Percentiles rank a stretch among this genome's conserved stretches.
phyloP scores from a whole-genome alignment of 2,888 invertebrate species.

The Athripsodes cinereus region DNA sequence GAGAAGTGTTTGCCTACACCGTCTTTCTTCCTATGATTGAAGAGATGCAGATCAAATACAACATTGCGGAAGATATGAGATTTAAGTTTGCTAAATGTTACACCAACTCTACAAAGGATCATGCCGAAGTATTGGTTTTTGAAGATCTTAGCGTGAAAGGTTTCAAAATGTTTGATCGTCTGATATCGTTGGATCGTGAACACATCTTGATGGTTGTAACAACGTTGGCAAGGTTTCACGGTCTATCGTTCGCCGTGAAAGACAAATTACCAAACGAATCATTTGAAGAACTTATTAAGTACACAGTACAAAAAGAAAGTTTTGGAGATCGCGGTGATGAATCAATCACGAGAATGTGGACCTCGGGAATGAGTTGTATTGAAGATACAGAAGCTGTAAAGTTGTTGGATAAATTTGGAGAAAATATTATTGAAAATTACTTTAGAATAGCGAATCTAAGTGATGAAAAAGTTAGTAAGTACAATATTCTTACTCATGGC shows the following conservation, averaged over 20 bases:
- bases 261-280: background rate
- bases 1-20: slow-evolving; percentile 11
- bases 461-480: background rate
- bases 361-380: background rate
- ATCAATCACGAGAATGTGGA: slow-evolving; percentile 3
- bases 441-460: background rate
- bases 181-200: slow-evolving; percentile 16
- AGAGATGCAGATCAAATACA: slow-evolving; percentile 20
- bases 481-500: slow-evolving; percentile 10
- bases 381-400: no score
- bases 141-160: slow-evolving; percentile 16
- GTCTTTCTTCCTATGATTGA: slow-evolving; percentile 12
- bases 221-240: slow-evolving; percentile 14
- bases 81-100: slow-evolving; percentile 15
- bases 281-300: background rate
- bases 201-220: slow-evolving; percentile 11
- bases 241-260: slow-evolving; percentile 11
- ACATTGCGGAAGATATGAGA: slow-evolving; percentile 18
- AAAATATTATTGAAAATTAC: background rate
- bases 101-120: background rate
- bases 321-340: background rate
- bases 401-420: background rate
- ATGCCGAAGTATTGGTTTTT: slow-evolving; percentile 11
- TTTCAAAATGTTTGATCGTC: slow-evolving; percentile 16
- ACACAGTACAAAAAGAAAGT: background rate